A percentile compares a stretch with the other conserved stretches of the same genome.
phyloP scores from a whole-genome alignment of 2,113 vertebrate species.

The Pangasianodon hypophthalmus region DNA sequence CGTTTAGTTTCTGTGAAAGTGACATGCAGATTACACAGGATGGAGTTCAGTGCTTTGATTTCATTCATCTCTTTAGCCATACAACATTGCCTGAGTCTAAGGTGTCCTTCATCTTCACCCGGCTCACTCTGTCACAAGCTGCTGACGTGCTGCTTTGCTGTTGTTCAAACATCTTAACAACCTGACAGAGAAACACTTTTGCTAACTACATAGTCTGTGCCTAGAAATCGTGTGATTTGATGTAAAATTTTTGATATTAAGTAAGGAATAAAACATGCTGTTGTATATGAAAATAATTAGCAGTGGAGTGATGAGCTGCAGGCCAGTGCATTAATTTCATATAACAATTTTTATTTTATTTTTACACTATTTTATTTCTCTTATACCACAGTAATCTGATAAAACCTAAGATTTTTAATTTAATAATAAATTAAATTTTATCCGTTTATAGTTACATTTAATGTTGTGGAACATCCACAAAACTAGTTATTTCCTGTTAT shows the following conservation, averaged over 20 bases:
- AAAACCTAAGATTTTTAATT: background rate
- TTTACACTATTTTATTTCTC: background rate
- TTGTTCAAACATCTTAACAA: conserved; percentile 23
- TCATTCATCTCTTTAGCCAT: background rate
- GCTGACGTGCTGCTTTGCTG: conserved; percentile 15
- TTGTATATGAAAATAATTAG: background rate
- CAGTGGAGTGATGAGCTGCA: background rate
- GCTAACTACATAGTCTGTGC: background rate
- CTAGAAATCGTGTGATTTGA: background rate
- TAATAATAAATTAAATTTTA: background rate
- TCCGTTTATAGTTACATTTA: background rate
- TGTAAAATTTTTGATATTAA: background rate
- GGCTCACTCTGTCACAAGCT: conserved; percentile 28
- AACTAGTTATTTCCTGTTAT: background rate
- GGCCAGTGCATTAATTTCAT: background rate
- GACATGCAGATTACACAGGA: background rate
- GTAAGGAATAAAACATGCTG: background rate
- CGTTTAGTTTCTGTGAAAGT: background rate
- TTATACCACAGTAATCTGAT: background rate
- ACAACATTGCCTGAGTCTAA: conserved; percentile 16
- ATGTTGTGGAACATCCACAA: background rate
- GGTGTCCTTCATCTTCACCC: conserved; percentile 11
- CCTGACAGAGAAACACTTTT: background rate
- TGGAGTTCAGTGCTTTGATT: background rate
- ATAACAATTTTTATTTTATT: background rate